Evolutionary conservation across 2,797 vertebrate species (phyloP), one percentile per base, ranked within the genome.

Genomic region (Meriones psammophilus): DNA sequence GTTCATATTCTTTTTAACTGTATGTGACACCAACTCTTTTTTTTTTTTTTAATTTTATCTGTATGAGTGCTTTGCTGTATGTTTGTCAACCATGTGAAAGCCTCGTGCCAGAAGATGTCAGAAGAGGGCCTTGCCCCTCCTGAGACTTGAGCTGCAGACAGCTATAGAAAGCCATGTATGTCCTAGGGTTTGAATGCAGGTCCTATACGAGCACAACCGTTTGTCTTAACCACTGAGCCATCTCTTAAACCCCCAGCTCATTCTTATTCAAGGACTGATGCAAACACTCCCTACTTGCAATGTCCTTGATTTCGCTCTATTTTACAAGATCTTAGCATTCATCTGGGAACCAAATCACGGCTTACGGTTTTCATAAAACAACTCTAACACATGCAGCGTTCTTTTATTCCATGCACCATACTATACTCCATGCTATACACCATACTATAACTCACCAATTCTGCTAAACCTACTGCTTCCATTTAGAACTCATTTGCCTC

Each of bases 401-500:
- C 42, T 92, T 91, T 58, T 90, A 89, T 73, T 93, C 88, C 26
- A 69, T n/a, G 71, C 42, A 68, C 54, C 62, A 85, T 6, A 60
- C 13, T 2, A 77, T 78, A 92, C 42, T 42, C 42, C 42, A 42
- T 42, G 42, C 42, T 42, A 42, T 42, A 42, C 5, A 6, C 42
- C 42, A 42, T 42, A 42, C 42, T 42, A 42, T 42, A 42, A 42
- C 5, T 92, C 8, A 86, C 22, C 58, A 73, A 62, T 60, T 50
- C 54, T 91, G 77, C 77, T 92, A 6, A 95, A 58, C 30, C 74
- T 69, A 92, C n/a, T 87, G 30, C 56, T 85, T 94, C n/a, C 60
- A 79, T 50, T 88, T 66, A 95, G 17, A 95, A 36, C 7, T 95
- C 28, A 69, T 66, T 69, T 92, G 30, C 85, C 28, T 93, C 79